Base-by-base conservation (phyloP, 2,797 vertebrate species). In the Sciurus vulgaris region DNA sequence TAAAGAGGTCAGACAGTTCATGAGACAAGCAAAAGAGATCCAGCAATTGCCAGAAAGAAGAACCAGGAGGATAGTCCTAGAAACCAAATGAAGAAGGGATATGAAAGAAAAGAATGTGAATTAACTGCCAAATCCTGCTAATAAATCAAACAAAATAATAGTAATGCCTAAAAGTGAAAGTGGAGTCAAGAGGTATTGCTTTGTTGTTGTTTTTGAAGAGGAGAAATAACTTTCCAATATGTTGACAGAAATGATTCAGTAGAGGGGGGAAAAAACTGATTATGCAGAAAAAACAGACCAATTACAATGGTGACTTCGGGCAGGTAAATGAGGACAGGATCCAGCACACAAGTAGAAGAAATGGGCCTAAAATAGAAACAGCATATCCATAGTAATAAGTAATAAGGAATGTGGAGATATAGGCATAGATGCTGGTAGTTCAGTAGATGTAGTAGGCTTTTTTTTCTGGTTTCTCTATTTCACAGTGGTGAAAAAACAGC, bases 141-240 rank as follows among this genome's bases (percentile, higher is more conserved):
- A 92, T 7, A 73, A 41, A 69, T 35, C 41, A 86, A 89, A 51
- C 89, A 81, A 89, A 92, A 72, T 38, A 61, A 89, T 14, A 86
- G 18, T 76, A 95, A 93, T 89, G 38, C 24, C 76, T 74, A 79
- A 61, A 96, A 72, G 59, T 35, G 2, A 87, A 78, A 87, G 59
- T 83, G 33, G 47, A 51, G 56, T 51, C 49, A 49, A 86, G 11
- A n/a, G 3, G 33, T 63, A 8, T 28, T 41, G 33, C 33, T 49
- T 78, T 86, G 18, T 33, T 33, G 38, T 65, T 72, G 47, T 44
- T 51, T 91, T 69, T 10, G 70, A 15, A 81, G 56, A 17, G 51
- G 20, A 81, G 35, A 90, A 94, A 44, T 18, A 86, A 28, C 33
- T 33, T 56, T 89, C 10, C 54, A 90, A 41, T 59, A 81, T 87